Evolutionary conservation across 2,888 invertebrate species (phyloP).

Genomic region (Dynastes maya): DNA sequence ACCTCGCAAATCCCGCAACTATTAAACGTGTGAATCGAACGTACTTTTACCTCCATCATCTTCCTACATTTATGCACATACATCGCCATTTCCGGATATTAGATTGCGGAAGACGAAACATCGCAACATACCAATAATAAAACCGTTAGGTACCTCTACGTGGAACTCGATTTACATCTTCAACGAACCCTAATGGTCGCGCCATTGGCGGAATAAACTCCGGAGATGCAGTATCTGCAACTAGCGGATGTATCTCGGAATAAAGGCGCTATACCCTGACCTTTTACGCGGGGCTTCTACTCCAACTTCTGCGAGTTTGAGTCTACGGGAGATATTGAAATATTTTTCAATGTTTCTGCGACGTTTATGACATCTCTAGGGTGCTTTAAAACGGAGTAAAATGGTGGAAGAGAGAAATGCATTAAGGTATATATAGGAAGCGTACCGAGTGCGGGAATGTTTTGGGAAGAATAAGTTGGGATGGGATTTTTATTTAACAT

Average conservation of each 20-base stretch:
- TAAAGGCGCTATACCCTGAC: too few relatives aligned
- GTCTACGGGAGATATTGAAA: not conserved
- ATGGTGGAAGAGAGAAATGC: too few relatives aligned
- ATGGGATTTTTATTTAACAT: too few relatives aligned
- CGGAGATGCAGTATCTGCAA: too few relatives aligned
- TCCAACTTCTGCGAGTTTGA: too few relatives aligned
- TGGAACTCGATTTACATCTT: not conserved
- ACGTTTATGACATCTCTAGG: conserved; percentile 3
- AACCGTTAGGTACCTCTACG: not conserved
- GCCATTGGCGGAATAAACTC: too few relatives aligned
- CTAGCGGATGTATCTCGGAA: too few relatives aligned
- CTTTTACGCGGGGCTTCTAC: too few relatives aligned
- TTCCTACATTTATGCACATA: not conserved
- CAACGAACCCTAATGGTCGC: not conserved
- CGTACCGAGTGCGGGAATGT: too few relatives aligned
- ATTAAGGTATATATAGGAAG: too few relatives aligned
- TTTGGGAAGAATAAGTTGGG: too few relatives aligned
- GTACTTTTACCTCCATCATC: not conserved
- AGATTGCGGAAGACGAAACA: not conserved
- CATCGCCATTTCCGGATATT: conserved; percentile 7
- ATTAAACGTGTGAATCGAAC: not conserved
- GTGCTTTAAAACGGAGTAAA: not conserved
- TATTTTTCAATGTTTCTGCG: not conserved
- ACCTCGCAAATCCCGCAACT: too few relatives aligned
- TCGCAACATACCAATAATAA: not conserved